A percentile compares a stretch with the other conserved stretches of the same genome.
Conservation (phyloP, 2,113 vertebrate species). For the Verasper variegatus region DNA sequence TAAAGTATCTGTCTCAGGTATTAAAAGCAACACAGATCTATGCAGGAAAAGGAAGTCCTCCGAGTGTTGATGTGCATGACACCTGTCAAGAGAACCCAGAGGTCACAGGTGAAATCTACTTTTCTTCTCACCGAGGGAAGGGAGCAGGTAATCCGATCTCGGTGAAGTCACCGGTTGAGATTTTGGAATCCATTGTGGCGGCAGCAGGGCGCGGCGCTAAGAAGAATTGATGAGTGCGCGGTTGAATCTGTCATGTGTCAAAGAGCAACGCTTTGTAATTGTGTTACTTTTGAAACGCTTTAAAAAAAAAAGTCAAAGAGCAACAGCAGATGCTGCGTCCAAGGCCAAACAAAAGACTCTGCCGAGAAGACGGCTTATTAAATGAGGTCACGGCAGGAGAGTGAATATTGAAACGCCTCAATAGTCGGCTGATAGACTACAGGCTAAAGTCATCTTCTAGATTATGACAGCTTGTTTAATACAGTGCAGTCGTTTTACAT, state of each 20-base stretch:
- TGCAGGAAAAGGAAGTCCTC: slow-evolving; percentile 22
- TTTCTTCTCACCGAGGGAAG: slow-evolving; percentile 49
- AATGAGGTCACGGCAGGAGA: slow-evolving; percentile 50
- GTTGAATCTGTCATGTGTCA: slow-evolving; percentile 66
- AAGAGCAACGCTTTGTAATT: slow-evolving; percentile 34
- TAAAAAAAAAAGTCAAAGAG: slow-evolving; percentile 39
- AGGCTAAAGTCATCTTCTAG: slow-evolving; percentile 34
- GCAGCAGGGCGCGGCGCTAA: slow-evolving; percentile 51
- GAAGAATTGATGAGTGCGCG: slow-evolving; percentile 53
- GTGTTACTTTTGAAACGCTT: slow-evolving; percentile 50
- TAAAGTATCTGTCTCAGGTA: neutral
- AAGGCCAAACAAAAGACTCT: slow-evolving; percentile 34
- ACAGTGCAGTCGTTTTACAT: slow-evolving; percentile 15
- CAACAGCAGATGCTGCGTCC: slow-evolving; percentile 33
- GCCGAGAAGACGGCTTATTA: slow-evolving; percentile 23
- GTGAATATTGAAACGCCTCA: slow-evolving; percentile 17
- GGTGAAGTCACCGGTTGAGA: slow-evolving; percentile 74
- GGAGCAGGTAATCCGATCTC: slow-evolving; percentile 68
- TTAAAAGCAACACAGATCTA: slow-evolving; percentile 10
- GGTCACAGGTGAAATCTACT: slow-evolving; percentile 70
- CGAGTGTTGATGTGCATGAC: slow-evolving; percentile 34
- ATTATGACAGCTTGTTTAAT: slow-evolving; percentile 37
- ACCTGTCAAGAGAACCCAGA: slow-evolving; percentile 47
- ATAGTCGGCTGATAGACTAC: slow-evolving; percentile 4
- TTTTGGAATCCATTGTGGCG: slow-evolving; percentile 67